Evolutionary conservation across 2,888 invertebrate species (phyloP).

Genomic region (Gastrophysa polygoni): DNA sequence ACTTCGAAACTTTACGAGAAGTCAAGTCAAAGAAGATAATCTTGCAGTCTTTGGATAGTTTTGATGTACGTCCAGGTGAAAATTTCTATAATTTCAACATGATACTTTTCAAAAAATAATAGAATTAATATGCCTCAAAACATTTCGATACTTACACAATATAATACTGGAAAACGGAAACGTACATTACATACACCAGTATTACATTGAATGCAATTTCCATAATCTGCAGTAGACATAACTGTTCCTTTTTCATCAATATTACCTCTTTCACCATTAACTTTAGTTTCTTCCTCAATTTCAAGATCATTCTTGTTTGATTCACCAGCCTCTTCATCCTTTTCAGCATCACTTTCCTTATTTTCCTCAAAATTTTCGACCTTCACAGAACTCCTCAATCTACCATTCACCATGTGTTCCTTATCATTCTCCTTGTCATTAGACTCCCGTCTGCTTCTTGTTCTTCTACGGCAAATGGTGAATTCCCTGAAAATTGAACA

Average conservation of each 20-base stretch:
- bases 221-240: no score
- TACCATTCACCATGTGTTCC: conserved; percentile 29
- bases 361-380: conserved; percentile 29
- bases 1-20: no score
- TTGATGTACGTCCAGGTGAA: no score
- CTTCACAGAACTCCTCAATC: conserved; percentile 22
- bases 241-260: neutral
- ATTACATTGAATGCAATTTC: no score
- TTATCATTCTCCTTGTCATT: conserved; percentile 47
- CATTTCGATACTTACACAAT: no score
- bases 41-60: no score
- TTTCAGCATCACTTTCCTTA: conserved; percentile 25
- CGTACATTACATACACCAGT: no score
- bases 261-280: conserved; percentile 16
- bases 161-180: no score
- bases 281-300: conserved; percentile 19
- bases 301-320: conserved; percentile 27
- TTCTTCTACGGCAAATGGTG: conserved; percentile 16
- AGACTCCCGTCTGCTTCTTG: conserved; percentile 30
- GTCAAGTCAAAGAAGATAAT: no score
- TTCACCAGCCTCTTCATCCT: conserved; percentile 22
- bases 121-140: no score
- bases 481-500: neutral
- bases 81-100: no score
- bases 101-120: no score